phyloP scores from a whole-genome alignment of 2,888 invertebrate species.

The Liposcelis brunnea region DNA sequence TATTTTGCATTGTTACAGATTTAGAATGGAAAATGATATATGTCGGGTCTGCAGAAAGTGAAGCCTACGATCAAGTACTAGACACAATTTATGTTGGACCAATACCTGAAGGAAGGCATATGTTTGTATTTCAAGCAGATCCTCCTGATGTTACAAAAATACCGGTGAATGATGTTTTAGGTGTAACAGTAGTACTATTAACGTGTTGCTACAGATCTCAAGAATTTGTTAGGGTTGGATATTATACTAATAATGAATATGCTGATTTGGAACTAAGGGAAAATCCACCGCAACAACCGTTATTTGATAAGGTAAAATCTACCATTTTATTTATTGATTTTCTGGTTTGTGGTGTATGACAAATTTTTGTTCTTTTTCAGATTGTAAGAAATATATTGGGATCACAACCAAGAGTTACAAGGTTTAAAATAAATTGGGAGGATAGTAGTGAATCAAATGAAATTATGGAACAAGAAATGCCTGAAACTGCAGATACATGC shows the following conservation, averaged over 20 bases:
- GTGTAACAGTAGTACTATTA: conserved; percentile 89
- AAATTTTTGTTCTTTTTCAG: conserved; percentile 21
- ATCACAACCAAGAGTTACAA: conserved; percentile 83
- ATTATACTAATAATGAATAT: conserved; percentile 97
- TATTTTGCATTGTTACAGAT: conserved; percentile 42
- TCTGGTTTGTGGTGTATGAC: not conserved
- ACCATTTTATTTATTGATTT: not conserved
- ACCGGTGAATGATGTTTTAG: conserved; percentile 91
- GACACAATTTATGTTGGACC: conserved; percentile 98
- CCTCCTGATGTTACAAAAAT: conserved; percentile 88
- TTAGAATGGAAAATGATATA: conserved; percentile 99
- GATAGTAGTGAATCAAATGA: conserved; percentile 28
- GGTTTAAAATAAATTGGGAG: conserved; percentile 96
- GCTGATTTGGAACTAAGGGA: conserved; percentile 81
- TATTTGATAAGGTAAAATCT: conserved; percentile 74
- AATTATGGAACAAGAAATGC: not conserved
- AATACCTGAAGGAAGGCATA: conserved; percentile 88
- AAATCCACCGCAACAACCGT: conserved; percentile 82
- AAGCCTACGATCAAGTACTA: conserved; percentile 88
- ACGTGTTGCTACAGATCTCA: conserved; percentile 86
- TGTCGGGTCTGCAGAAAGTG: conserved; percentile 95
- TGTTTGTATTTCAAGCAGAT: conserved; percentile 90
- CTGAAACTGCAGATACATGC: too few relatives aligned
- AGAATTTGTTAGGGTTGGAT: conserved; percentile 95
- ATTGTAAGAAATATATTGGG: conserved; percentile 63